Base-by-base conservation (phyloP, 2,797 vertebrate genomes). In the Chromobotia macracanthus region DNA sequence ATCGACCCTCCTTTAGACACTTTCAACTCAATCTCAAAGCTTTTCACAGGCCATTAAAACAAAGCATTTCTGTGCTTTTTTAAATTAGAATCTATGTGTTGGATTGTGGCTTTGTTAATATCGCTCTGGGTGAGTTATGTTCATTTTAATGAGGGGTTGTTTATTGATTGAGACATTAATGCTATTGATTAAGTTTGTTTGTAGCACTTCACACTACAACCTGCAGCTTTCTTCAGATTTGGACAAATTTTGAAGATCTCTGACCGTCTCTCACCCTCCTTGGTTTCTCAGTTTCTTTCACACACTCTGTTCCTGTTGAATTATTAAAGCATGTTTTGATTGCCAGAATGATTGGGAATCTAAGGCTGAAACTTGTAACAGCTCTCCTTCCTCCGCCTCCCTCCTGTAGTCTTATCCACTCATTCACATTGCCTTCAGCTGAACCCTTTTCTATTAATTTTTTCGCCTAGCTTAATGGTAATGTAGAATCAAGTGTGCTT, bases 301-400 rank as follows among this genome's bases (percentile, higher is more conserved):
- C 86, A 90, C 83, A 63, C 87, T 86, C 87, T 88, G 88, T 91
- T 91, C 87, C 89, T 89, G 89, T 89, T 92, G 90, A 92, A 93
- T 92, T 92, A 92, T 92, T 93, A 88, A 93, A 91, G 64, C 80
- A 77, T 90, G 90, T 92, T 93, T 92, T 91, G 91, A 90, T 92
- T 89, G 83, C 68, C 87, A 90, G 89, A 89, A 91, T 88, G 85
- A 89, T 76, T 80, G 85, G 85, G 55, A 89, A 87, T 91, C 87
- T 86, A 80, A 79, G 80, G 83, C 87, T 89, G 72, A 83, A 81
- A 80, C 6, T 38, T 76, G 72, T 61, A 61, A 38, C 53, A 72
- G 68, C 25, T 48, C 35, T 67, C 35, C 63, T 35, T 3, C n/a
- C n/a, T 51, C 9, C n/a, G 35, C 19, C 38, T 50, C 51, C 16